Percentiles rank a stretch among this genome's conserved stretches.
These are phyloP conservation scores for Orthosia cruda DNA, from an alignment of 2,888 invertebrate species.

Conservation along the genomic window DNA sequence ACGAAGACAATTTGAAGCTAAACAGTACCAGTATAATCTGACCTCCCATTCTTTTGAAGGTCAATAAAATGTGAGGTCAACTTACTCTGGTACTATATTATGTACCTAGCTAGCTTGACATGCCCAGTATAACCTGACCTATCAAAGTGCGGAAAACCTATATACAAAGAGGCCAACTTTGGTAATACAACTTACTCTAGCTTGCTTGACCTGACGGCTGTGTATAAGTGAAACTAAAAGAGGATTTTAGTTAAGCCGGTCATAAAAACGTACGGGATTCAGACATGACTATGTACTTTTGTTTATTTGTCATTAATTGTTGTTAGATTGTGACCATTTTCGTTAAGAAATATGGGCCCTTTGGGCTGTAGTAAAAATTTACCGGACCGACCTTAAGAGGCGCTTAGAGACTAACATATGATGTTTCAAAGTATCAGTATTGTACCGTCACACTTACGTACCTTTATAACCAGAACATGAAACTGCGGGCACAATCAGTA, in stretches of 20 bases:
- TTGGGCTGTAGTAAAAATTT: not conserved
- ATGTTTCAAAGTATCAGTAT: no score
- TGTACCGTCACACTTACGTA: no score
- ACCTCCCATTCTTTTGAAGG: not conserved
- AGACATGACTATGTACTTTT: slow-evolving; percentile 23
- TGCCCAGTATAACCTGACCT: not conserved
- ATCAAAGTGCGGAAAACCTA: no score
- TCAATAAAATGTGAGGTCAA: no score
- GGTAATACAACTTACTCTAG: not conserved
- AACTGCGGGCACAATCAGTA: no score
- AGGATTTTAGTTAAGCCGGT: slow-evolving; percentile 10
- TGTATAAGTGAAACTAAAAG: slow-evolving; percentile 7
- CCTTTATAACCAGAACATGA: no score
- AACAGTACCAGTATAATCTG: not conserved
- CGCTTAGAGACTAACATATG: no score
- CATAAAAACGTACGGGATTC: slow-evolving; percentile 25
- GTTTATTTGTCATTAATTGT: slow-evolving; percentile 24
- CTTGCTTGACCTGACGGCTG: not conserved
- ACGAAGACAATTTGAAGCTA: not conserved
- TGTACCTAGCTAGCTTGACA: no score
- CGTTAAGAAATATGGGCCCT: not conserved
- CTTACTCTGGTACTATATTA: no score
- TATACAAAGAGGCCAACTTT: not conserved
- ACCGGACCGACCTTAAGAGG: no score
- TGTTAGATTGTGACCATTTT: slow-evolving; percentile 12